These are phyloP conservation scores for Volucella bombylans DNA, from an alignment of 2,888 invertebrate species.

Conservation along the genomic window DNA sequence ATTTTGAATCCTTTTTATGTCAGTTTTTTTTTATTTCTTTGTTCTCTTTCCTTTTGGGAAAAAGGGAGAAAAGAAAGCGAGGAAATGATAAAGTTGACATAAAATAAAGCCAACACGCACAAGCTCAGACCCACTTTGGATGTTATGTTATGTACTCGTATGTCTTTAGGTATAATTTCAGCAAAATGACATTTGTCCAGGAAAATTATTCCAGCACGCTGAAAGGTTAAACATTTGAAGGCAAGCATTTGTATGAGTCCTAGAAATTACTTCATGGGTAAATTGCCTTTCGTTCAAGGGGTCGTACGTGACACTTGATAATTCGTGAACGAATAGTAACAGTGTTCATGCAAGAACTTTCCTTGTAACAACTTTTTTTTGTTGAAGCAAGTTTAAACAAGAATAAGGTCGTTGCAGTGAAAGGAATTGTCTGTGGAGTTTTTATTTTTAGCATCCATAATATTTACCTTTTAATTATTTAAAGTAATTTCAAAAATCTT, in stretches of 20 bases:
- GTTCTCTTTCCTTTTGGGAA: neutral
- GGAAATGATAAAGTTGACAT: neutral
- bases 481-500: no score
- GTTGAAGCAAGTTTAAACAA: no score
- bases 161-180: constrained; percentile 24
- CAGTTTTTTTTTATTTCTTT: neutral
- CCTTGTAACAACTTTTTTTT: no score
- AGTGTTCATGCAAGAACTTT: no score
- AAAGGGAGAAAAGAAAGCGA: constrained; percentile 3
- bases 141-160: neutral
- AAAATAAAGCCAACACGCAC: neutral
- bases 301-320: no score
- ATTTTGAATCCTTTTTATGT: constrained; percentile 6
- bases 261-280: neutral
- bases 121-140: neutral
- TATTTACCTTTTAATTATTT: no score
- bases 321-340: no score
- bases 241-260: neutral
- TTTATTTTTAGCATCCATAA: no score
- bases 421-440: no score
- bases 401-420: no score
- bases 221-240: constrained; percentile 14
- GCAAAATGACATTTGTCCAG: constrained; percentile 28
- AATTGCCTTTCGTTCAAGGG: no score
- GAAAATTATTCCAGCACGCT: neutral